These are phyloP conservation scores for Hirundo rustica DNA, from an alignment of 2,797 vertebrate genomes.

Conservation along the genomic window DNA sequence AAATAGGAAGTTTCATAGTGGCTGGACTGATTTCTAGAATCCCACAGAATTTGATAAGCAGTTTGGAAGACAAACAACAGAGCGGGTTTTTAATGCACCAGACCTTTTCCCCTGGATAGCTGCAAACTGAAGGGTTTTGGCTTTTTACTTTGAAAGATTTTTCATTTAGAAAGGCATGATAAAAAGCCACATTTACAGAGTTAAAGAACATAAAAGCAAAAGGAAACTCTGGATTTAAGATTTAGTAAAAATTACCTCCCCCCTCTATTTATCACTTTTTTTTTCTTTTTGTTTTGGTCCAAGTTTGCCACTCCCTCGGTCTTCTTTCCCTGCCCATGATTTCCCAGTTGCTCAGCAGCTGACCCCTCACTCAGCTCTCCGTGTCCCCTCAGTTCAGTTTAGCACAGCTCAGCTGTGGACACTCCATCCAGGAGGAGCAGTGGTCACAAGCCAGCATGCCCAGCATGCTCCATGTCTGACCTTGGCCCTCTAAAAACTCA, in stretches of 20 bases:
- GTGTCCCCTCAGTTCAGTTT: neutral
- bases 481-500: neutral
- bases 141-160: conserved; percentile 18
- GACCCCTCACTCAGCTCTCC: neutral
- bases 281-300: neutral
- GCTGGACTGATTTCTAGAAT: neutral
- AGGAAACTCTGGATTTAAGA: neutral
- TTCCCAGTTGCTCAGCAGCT: neutral
- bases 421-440: neutral
- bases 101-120: neutral
- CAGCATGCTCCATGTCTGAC: neutral
- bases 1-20: neutral
- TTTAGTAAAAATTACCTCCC: neutral
- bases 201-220: neutral
- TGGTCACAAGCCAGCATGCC: neutral
- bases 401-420: neutral
- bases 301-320: neutral
- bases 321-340: neutral
- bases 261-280: neutral
- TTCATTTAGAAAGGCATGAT: conserved; percentile 1
- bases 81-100: conserved; percentile 3
- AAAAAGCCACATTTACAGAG: neutral
- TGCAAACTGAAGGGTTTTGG: neutral
- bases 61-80: neutral
- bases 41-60: neutral